Conservation (phyloP, 2,888 invertebrate species). For the Lasioglossum marginatum region DNA sequence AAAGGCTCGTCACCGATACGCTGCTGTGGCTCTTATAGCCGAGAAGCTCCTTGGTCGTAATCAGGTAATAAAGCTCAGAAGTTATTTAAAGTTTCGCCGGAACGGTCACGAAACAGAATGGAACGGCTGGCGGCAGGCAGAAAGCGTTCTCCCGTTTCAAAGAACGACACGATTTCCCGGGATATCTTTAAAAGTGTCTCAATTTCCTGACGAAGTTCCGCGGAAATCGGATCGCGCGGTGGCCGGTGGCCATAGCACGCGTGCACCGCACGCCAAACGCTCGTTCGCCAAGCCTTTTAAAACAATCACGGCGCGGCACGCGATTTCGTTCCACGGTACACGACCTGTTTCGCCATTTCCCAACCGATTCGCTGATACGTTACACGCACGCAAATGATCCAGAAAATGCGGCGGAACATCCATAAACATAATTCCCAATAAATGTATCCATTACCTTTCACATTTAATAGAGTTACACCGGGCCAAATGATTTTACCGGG, state of each 20-base stretch:
- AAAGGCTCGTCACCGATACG: background rate
- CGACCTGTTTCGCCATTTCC: conserved; percentile 19
- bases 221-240: conserved; percentile 50
- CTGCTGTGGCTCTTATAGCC: background rate
- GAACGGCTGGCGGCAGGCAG: background rate
- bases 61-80: background rate
- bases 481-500: background rate
- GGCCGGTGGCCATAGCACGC: conserved; percentile 26
- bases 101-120: background rate
- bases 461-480: background rate
- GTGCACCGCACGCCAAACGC: conserved; percentile 44
- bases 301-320: conserved; percentile 56
- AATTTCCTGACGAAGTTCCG: conserved; percentile 53
- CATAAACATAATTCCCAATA: conserved; percentile 3
- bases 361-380: background rate
- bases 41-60: background rate
- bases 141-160: conserved; percentile 21
- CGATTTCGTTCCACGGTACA: conserved; percentile 41
- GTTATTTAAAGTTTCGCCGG: conserved; percentile 12
- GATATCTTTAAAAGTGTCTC: conserved; percentile 43
- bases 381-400: background rate
- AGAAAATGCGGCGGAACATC: conserved; percentile 24
- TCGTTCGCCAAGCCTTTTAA: conserved; percentile 44
- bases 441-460: background rate
- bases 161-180: conserved; percentile 31